These are phyloP conservation scores for silkworm (Bombyx mori) DNA, from an alignment of 1,140 invertebrate genomes.

Conservation along the genomic window DNA sequence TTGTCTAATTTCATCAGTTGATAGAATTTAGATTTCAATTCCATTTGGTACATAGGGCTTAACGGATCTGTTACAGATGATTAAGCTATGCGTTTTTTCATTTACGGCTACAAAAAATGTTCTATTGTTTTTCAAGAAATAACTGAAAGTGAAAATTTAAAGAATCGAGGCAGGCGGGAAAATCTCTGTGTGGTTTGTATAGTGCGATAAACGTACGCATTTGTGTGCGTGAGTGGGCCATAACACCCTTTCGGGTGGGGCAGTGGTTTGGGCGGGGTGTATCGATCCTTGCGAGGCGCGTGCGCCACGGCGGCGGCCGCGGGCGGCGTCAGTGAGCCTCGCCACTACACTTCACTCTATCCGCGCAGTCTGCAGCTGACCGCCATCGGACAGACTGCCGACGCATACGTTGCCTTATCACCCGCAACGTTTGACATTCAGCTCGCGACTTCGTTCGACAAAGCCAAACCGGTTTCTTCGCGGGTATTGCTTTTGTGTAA, in stretches of 20 bases:
- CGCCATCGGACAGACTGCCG: constrained; percentile 47
- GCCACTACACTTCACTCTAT: constrained; percentile 30
- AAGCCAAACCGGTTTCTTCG: constrained; percentile 40
- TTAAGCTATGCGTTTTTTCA: too few relatives aligned
- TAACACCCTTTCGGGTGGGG: constrained; percentile 28
- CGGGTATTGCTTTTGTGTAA: constrained; percentile 55
- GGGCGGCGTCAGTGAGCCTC: constrained; percentile 34
- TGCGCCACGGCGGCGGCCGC: constrained; percentile 46
- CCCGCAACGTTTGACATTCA: constrained; percentile 53
- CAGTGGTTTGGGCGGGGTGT: constrained; percentile 57
- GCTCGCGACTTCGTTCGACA: constrained; percentile 47
- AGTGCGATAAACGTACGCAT: too few relatives aligned
- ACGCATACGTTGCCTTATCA: constrained; percentile 10
- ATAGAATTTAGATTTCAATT: too few relatives aligned
- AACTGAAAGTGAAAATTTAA: constrained; percentile 12
- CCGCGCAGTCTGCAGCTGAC: constrained; percentile 63
- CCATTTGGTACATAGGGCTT: too few relatives aligned
- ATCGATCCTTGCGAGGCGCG: constrained; percentile 63
- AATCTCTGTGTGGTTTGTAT: constrained; percentile 3
- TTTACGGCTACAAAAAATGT: too few relatives aligned
- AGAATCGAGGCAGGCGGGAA: constrained; percentile 39
- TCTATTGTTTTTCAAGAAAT: too few relatives aligned
- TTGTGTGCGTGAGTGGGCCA: constrained; percentile 30
- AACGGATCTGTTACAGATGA: too few relatives aligned
- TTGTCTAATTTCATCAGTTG: too few relatives aligned